Evolutionary conservation across 2,888 invertebrate genomes (phyloP).

Genomic region (Habrosyne pyritoides): DNA sequence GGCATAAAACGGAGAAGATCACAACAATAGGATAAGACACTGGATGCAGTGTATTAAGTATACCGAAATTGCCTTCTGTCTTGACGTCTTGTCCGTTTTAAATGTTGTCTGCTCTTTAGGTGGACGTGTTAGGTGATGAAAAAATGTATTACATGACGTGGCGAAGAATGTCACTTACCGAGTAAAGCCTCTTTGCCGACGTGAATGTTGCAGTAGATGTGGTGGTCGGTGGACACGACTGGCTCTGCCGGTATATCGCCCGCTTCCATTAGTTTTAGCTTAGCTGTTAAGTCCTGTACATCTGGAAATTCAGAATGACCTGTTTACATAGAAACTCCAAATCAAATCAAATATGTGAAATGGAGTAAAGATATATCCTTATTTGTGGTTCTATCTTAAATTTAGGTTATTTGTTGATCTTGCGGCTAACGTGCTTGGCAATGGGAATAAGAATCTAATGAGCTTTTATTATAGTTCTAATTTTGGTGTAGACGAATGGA

Average conservation of each 20-base stretch:
- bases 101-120: not conserved
- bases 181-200: conserved; percentile 69
- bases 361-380: not conserved
- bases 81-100: not conserved
- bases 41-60: not conserved
- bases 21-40: not conserved
- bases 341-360: not conserved
- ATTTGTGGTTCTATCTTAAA: conserved; percentile 3
- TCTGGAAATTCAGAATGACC: conserved; percentile 77
- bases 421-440: conserved; percentile 1
- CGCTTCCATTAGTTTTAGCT: conserved; percentile 86
- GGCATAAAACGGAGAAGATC: not conserved
- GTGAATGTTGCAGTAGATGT: conserved; percentile 78
- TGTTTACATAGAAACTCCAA: not conserved
- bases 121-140: not conserved
- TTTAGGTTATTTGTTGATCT: conserved; percentile 1
- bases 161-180: conserved; percentile 46
- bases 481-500: conserved; percentile 65
- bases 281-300: conserved; percentile 88
- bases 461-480: conserved; percentile 40
- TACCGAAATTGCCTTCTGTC: not conserved
- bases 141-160: too few relatives aligned
- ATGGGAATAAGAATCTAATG: conserved; percentile 24
- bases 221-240: conserved; percentile 66
- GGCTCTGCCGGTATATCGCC: conserved; percentile 66